phyloP scores from a whole-genome alignment of 1,140 invertebrate species.

The Dendrolimus punctatus region DNA sequence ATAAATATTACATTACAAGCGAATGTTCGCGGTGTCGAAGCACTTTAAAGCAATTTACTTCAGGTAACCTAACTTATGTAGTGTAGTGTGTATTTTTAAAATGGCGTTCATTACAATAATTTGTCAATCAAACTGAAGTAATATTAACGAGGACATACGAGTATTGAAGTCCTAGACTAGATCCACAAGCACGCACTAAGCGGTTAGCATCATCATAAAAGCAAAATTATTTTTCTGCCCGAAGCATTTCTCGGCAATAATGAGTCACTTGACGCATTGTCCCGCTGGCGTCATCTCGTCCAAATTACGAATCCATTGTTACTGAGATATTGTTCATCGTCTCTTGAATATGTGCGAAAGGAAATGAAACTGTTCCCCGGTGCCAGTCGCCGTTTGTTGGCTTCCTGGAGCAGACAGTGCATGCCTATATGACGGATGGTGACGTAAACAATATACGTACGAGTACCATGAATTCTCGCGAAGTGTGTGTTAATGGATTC shows the following conservation, averaged over 20 bases:
- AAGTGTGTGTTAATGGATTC: too few relatives aligned
- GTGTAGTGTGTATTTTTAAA: too few relatives aligned
- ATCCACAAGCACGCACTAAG: slow-evolving; percentile 26
- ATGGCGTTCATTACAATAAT: too few relatives aligned
- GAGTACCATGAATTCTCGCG: not conserved
- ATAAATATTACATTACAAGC: too few relatives aligned
- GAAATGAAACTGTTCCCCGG: slow-evolving; percentile 55
- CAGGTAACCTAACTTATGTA: too few relatives aligned
- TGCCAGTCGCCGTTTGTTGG: slow-evolving; percentile 35
- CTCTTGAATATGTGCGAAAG: slow-evolving; percentile 60
- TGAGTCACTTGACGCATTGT: slow-evolving; percentile 65
- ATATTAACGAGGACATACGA: too few relatives aligned
- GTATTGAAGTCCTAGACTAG: not conserved
- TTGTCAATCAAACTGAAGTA: too few relatives aligned
- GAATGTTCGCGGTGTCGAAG: too few relatives aligned
- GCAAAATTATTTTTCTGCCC: slow-evolving; percentile 50
- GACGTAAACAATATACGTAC: too few relatives aligned
- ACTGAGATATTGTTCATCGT: slow-evolving; percentile 57
- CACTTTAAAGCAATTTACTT: too few relatives aligned
- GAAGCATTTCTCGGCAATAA: slow-evolving; percentile 59
- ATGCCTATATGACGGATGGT: slow-evolving; percentile 15
- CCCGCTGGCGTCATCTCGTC: slow-evolving; percentile 51
- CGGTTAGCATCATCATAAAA: slow-evolving; percentile 20
- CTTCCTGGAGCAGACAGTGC: slow-evolving; percentile 21
- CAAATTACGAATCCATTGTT: slow-evolving; percentile 65